Base-by-base conservation (phyloP, 2,113 vertebrate species). In the Dicentrarchus labrax region DNA sequence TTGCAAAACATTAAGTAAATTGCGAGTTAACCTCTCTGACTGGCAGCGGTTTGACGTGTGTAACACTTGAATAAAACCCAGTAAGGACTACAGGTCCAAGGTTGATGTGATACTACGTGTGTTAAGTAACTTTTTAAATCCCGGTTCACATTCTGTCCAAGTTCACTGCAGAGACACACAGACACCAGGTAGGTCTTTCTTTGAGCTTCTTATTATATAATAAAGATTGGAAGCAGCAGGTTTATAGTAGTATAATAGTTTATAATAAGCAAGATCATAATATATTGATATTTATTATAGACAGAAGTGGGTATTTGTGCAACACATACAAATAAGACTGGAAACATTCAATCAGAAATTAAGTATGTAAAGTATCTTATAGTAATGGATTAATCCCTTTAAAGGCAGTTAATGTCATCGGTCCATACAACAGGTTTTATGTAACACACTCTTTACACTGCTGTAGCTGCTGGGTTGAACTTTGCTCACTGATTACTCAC, bases 61-160 rank as follows among this genome's bases (percentile, higher is more conserved):
- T 77, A 72, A 68, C 36, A 69, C 66, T 76, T 75, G 16, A 80
- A 59, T 82, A 56, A 81, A 56, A 59, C 68, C 53, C 22, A 77
- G 67, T 16, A 19, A 89, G 78, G 75, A 78, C 50, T 59, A 2
- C 70, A 91, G 66, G 89, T 94, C 84, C 93, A 95, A 94, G 93
- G 95, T 92, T 92, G 61, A 88, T 86, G 84, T 89, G 91, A 92
- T 92, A 82, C 80, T 74, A 62, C 1, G 5, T 78, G 77, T 70
- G 76, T 88, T 88, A 62, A 64, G 59, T 69, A 65, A 85, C 71
- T 45, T 50, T 82, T 60, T n/a, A 64, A 80, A 22, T 68, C 36
- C 24, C 13, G 30, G 39, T 62, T 17, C 62, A 68, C 39, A n/a
- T 36, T 83, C 41, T n/a, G 43, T 50, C 6, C 22, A 51, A 22